A percentile compares a stretch with the other conserved stretches of the same genome.
These are phyloP conservation scores for Ascaphus truei DNA, from an alignment of 2,113 vertebrate species.

Conservation along the genomic window DNA sequence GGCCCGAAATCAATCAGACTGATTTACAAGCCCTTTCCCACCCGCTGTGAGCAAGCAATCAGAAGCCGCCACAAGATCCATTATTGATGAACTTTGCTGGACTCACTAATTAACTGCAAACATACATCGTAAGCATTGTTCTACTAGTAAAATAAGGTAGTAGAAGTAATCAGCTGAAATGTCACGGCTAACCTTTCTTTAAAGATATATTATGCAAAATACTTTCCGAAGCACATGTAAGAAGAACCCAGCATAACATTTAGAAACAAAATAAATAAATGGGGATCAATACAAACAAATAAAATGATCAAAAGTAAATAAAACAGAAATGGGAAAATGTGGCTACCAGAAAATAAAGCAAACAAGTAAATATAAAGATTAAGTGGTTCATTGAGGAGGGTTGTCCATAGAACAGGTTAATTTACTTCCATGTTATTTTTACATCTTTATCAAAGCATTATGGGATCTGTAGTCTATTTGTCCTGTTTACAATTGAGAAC, in stretches of 20 bases:
- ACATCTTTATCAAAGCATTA: neutral
- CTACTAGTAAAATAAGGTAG: neutral
- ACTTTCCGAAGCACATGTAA: too few species aligned
- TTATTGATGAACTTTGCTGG: slow-evolving; percentile 80
- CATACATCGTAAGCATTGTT: slow-evolving; percentile 45
- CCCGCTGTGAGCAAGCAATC: slow-evolving; percentile 66
- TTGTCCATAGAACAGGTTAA: too few species aligned
- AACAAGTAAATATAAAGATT: neutral
- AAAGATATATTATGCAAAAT: slow-evolving; percentile 21
- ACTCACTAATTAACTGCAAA: slow-evolving; percentile 73
- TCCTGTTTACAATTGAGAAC: neutral
- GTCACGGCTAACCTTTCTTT: slow-evolving; percentile 23
- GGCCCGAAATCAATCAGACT: slow-evolving; percentile 60
- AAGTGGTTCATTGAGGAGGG: too few species aligned
- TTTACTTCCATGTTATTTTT: neutral
- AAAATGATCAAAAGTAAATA: too few species aligned
- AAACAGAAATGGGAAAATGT: neutral
- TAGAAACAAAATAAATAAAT: too few species aligned
- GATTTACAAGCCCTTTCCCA: slow-evolving; percentile 57
- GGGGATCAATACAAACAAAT: too few species aligned
- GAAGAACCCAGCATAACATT: neutral
- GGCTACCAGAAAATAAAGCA: neutral
- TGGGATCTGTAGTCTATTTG: neutral
- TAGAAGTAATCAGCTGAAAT: slow-evolving; percentile 30
- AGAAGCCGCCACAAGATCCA: slow-evolving; percentile 65